Percentiles rank a stretch among this genome's conserved stretches.
Evolutionary conservation across 2,888 invertebrate species (phyloP).

Genomic region (Nomada ferruginata): DNA sequence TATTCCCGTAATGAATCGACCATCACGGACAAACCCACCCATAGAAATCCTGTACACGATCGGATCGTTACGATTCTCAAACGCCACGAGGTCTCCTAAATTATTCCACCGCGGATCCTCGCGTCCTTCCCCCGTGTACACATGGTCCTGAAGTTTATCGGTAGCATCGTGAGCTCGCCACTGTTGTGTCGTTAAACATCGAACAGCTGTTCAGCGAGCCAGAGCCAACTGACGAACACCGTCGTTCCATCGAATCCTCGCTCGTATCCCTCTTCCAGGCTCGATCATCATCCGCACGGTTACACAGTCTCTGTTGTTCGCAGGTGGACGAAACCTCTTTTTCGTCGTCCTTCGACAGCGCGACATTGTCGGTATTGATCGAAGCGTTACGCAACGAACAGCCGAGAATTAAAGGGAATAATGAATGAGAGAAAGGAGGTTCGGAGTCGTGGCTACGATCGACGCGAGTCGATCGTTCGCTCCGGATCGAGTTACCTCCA

Average conservation of each 20-base stretch:
- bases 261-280: neutral
- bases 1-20: neutral
- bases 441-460: conserved; percentile 31
- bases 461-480: conserved; percentile 29
- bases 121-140: neutral
- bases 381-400: conserved; percentile 48
- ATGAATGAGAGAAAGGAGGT: conserved; percentile 70
- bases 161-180: conserved; percentile 24
- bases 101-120: conserved; percentile 14
- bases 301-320: conserved; percentile 8
- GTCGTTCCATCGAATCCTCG: neutral
- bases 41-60: neutral
- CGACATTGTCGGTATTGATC: conserved; percentile 55
- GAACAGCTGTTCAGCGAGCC: conserved; percentile 47
- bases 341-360: conserved; percentile 44
- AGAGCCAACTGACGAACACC: conserved; percentile 13
- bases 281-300: neutral
- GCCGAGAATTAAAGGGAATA: conserved; percentile 62
- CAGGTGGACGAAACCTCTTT: conserved; percentile 17
- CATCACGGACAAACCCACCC: neutral
- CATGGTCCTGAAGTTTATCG: conserved; percentile 50
- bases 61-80: neutral
- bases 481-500: conserved; percentile 20
- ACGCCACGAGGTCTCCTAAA: conserved; percentile 31
- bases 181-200: conserved; percentile 60